Evolutionary conservation across 2,113 vertebrate species (phyloP), one percentile per base, ranked within the genome.

Genomic region (Spea multiplicata): DNA sequence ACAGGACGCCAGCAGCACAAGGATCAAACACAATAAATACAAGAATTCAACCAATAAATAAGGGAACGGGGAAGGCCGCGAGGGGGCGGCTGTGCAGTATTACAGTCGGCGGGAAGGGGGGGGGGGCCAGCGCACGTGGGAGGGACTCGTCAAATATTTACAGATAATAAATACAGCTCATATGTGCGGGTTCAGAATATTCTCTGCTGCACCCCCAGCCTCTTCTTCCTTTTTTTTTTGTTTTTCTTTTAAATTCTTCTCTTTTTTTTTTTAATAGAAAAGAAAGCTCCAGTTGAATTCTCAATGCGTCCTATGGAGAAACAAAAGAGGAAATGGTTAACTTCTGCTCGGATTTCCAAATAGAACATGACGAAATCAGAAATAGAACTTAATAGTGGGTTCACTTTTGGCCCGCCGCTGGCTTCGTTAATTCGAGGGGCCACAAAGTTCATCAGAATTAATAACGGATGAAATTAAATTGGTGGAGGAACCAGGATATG

Each of bases 41-140:
- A 80, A n/a, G 46, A 80, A 80, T 73, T 50, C 70, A 80, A 80
- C 77, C 70, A 80, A 80, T 80, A 80, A 80, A 80, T 80, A 80
- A 80, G 77, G 69, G 76, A 64, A 45, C 45, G 53, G 47, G 16
- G 16, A 16, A 44, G 68, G 76, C 76, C 57, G 76, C 69, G 50
- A 47, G 57, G 49, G 44, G 74, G 76, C 76, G 76, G 69, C 76
- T 78, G 76, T 78, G 76, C 76, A 78, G 76, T 78, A 72, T 78
- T 78, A 78, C 69, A 72, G 44, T 72, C 44, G 76, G 76, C 76
- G 69, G 76, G 76, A 69, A 30, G 30, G 30, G 30, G 30, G 53
- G 75, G n/a, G 76, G 55, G 44, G 49, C 46, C 76, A 72, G 76
- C 76, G 76, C 69, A 66, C 14, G 44, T 71, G 76, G 77, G 69